Conservation (phyloP, 2,888 invertebrate genomes). For the Carpatolechia fugitivella region DNA sequence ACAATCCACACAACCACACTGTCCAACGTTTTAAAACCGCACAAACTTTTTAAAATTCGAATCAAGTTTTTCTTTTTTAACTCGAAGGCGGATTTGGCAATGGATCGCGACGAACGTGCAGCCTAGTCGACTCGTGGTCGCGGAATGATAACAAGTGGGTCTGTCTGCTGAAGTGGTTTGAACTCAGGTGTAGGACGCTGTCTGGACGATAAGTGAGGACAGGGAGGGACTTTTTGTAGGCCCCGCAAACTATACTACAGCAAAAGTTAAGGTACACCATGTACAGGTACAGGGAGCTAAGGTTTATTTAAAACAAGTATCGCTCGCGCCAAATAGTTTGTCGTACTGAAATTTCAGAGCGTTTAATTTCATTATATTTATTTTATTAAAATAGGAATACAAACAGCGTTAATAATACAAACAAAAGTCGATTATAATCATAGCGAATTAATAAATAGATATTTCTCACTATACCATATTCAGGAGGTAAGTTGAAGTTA, state of each 20-base stretch:
- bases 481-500: no score
- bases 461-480: no score
- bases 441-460: no score
- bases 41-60: constrained; percentile 9
- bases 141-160: constrained; percentile 52
- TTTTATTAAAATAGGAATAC: no score
- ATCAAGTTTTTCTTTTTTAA: constrained; percentile 16
- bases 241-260: neutral
- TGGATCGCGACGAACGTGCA: constrained; percentile 38
- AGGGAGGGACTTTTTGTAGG: neutral
- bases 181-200: constrained; percentile 17
- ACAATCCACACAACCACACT: constrained; percentile 1
- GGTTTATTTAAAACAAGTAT: no score
- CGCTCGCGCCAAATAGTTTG: no score
- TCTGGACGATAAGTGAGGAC: constrained; percentile 3
- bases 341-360: no score
- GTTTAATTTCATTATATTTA: no score
- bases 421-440: no score
- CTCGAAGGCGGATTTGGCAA: constrained; percentile 17
- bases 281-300: no score
- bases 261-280: no score
- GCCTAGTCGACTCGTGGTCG: constrained; percentile 38
- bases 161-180: constrained; percentile 29
- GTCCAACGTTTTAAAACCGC: neutral
- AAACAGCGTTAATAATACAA: no score